Conservation (phyloP, 2,797 vertebrate species). For the Melanotaenia pygmaea region DNA sequence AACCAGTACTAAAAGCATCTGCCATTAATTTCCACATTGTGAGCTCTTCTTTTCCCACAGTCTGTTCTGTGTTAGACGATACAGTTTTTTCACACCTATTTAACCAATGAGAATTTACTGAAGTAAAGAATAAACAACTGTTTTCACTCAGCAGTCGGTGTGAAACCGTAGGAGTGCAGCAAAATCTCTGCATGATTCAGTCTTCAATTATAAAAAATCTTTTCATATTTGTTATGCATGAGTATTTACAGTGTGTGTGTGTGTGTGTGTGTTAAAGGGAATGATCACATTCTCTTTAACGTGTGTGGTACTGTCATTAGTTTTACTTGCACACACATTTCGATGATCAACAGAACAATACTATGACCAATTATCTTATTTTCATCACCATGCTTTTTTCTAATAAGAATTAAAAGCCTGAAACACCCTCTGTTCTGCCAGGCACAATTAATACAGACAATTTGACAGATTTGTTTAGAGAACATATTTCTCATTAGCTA, state of each 20-base stretch:
- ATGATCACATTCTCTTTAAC: neutral
- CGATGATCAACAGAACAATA: neutral
- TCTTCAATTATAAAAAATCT: conserved; percentile 32
- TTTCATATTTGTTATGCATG: conserved; percentile 27
- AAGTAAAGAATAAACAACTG: conserved; percentile 98
- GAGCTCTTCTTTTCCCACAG: conserved; percentile 92
- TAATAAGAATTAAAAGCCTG: neutral
- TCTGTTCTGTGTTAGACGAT: conserved; percentile 92
- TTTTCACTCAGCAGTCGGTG: conserved; percentile 95
- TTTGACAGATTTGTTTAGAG: neutral
- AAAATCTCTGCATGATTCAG: conserved; percentile 67
- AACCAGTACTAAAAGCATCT: conserved; percentile 96
- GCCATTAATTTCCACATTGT: conserved; percentile 95
- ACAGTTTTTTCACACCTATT: conserved; percentile 48
- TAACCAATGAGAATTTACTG: conserved; percentile 90
- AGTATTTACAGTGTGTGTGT: neutral
- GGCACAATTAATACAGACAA: neutral
- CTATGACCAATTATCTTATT: neutral
- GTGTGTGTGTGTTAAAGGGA: neutral
- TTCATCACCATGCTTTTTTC: neutral
- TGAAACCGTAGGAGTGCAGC: conserved; percentile 82
- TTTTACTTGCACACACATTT: neutral
- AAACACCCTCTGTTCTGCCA: neutral
- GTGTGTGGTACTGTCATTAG: neutral
- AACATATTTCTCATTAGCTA: neutral